Evolutionary conservation across 2,113 vertebrate species (phyloP), one percentile per base, ranked within the genome.

Genomic region (Lamprologus ornatipinnis): DNA sequence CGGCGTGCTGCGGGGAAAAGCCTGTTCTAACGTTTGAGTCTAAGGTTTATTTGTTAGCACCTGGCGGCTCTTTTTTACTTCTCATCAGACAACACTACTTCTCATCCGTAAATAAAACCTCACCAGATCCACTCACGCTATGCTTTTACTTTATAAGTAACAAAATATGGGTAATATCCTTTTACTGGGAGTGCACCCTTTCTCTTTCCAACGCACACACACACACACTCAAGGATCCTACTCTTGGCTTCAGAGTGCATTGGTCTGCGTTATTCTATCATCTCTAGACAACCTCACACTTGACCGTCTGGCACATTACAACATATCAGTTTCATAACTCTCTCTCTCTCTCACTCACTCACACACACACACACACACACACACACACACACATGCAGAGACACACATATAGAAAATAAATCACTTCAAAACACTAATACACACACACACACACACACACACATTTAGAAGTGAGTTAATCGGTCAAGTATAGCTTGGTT

Each of bases 211-310:
- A 35, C 80, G 21, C 80, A 6, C 40, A 57, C 5, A 51, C 51
- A 73, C 80, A 35, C 84, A 85, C 65, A 63, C 19, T 63, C 2
- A 85, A 4, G 11, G 40, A 49, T 51, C 54, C 28, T n/a, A 26
- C 35, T 55, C 40, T 80, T 89, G 90, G 89, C 84, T 15, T 81
- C 79, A 68, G 49, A 89, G 49, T 53, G 84, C 81, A 90, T 82
- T 75, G 81, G 81, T 94, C 82, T 53, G 85, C 70, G 93, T 93
- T 94, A 95, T 95, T 94, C 91, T 88, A 94, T 93, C 93, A 82
- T 92, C 84, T 84, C 42, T 15, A 19, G 73, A 91, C 82, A 57
- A 68, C 82, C 80, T 12, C 83, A 80, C 54, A 58, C 84, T 49
- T 55, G 54, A 85, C 88, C 19, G 55, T 83, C 49, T 75, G 70